A percentile compares a stretch with the other conserved stretches of the same genome.
These are phyloP conservation scores for Macroglossus sobrinus DNA, from an alignment of 2,113 vertebrate genomes.

Conservation along the genomic window DNA sequence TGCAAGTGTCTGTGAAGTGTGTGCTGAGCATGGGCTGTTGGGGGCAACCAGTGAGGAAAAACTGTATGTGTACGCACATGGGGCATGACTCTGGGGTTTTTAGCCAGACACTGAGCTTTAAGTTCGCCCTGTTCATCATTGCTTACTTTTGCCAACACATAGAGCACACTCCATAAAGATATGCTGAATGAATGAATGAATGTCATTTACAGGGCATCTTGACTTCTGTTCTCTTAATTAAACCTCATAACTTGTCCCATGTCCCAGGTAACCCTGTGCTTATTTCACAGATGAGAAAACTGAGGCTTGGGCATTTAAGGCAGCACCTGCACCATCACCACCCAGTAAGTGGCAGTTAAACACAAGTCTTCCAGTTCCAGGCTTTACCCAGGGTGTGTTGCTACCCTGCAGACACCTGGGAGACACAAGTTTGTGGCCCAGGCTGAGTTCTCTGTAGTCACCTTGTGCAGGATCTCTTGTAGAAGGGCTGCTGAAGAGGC, in stretches of 20 bases:
- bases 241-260: neutral
- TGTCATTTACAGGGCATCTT: neutral
- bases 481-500: neutral
- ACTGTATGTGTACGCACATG: neutral
- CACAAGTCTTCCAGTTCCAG: neutral
- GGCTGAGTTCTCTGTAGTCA: neutral
- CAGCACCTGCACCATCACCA: neutral
- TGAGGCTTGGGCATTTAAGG: neutral
- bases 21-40: neutral
- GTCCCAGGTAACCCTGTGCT: neutral
- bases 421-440: neutral
- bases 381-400: neutral
- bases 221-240: neutral
- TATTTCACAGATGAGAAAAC: constrained; percentile 32
- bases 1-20: neutral
- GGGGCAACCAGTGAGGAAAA: neutral
- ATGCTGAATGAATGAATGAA: neutral
- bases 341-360: neutral
- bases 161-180: accelerated
- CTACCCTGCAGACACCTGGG: neutral
- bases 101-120: neutral
- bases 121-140: neutral
- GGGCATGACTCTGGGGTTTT: neutral
- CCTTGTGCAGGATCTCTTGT: neutral
- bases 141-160: neutral